Evolutionary conservation across 2,113 vertebrate genomes (phyloP).

Genomic region (Mesocricetus auratus): DNA sequence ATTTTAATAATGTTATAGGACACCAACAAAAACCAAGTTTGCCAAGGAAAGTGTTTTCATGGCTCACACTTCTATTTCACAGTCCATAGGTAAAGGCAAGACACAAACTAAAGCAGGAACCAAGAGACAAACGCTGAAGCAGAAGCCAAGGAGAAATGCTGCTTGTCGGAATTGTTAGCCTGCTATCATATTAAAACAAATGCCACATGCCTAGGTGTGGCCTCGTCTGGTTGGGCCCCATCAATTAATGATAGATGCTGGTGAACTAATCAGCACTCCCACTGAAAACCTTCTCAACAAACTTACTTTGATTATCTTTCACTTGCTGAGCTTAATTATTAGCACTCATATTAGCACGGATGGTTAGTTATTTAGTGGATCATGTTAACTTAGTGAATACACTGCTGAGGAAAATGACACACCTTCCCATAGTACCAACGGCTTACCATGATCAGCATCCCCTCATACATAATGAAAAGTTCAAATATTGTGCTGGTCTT

Average conservation of each 20-base stretch:
- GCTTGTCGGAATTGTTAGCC: not conserved
- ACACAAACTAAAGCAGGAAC: not conserved
- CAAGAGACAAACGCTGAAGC: not conserved
- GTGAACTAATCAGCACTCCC: not conserved
- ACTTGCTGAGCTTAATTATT: not conserved
- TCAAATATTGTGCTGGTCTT: not conserved
- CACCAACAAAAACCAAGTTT: not conserved
- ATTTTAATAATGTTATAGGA: not conserved
- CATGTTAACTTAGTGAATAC: not conserved
- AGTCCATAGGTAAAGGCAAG: not conserved
- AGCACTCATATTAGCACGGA: no score
- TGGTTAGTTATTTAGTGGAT: not conserved
- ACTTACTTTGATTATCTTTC: not conserved
- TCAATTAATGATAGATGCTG: no score
- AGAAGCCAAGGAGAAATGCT: not conserved
- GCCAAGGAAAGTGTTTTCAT: not conserved
- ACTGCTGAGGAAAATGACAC: not conserved
- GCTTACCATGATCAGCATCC: not conserved
- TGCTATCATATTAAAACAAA: not conserved
- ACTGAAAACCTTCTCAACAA: not conserved
- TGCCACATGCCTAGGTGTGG: not conserved
- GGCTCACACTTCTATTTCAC: not conserved
- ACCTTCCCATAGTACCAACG: not conserved
- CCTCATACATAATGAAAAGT: not conserved
- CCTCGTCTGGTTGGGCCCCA: no score